Base-by-base conservation (phyloP, 2,797 vertebrate genomes). In the Cryptoprocta ferox region DNA sequence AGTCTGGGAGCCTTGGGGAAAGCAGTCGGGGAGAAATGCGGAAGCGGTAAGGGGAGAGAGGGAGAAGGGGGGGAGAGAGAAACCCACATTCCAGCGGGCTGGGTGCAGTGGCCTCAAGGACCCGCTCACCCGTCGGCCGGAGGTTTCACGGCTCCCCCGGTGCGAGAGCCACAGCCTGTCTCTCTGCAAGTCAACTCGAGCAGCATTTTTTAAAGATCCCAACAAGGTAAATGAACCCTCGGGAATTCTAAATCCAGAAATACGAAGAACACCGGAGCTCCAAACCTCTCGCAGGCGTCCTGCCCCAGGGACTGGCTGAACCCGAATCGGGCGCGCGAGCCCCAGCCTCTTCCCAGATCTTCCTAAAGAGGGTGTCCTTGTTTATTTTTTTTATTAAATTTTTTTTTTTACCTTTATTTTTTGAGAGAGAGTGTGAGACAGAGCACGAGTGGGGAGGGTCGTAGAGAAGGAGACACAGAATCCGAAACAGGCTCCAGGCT, bases 161-260 rank as follows among this genome's bases (percentile, higher is more conserved):
- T 2, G 6, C n/a, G 2, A 6, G 4, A 65, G 63, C 37, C 87
- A 78, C n/a, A 35, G 61, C 59, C 11, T n/a, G n/a, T 8, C 37
- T 28, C n/a, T 10, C 24, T 6, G 35, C 16, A 15, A 71, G 94
- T 48, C 63, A 71, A 66, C 50, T 4, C 5, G 16, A 82, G 26
- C 56, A n/a, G 16, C 16, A 19, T 7, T 32, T 63, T 63, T 16
- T 45, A 1, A 48, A 65, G 53, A 68, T 16, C 18, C 28, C 18
- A 76, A 37, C 39, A 16, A 4, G n/a, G 65, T 32, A 85, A 73
- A 12, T 12, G 42, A 78, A 68, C 2, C 39, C 35, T 56, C 9
- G 13, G 75, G 26, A 76, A 91, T 35, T 68, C n/a, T 61, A 61
- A 84, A 91, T 65, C 61, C 28, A 84, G 81, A 89, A 66, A 61